Evolutionary conservation across 2,113 vertebrate genomes (phyloP).

Genomic region (Oryzias javanicus): DNA sequence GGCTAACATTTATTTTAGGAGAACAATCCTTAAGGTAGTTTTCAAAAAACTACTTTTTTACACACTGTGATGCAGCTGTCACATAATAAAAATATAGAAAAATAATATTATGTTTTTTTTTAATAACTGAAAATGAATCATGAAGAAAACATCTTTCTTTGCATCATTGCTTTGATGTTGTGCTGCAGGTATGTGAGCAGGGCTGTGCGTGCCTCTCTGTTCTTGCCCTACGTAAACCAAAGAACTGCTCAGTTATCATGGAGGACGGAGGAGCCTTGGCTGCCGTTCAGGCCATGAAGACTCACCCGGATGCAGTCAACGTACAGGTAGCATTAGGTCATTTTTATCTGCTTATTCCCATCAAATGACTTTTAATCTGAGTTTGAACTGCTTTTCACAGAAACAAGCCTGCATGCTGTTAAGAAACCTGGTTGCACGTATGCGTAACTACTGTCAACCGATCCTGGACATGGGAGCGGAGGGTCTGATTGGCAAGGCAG

Average conservation of each 20-base stretch:
- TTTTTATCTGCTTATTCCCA: background rate
- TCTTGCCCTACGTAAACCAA: slow-evolving; percentile 89
- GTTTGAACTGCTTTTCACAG: slow-evolving; percentile 60
- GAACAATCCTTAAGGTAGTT: no score
- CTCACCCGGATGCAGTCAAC: slow-evolving; percentile 72
- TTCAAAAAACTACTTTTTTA: no score
- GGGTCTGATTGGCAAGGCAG: slow-evolving; percentile 83
- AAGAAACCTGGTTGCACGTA: slow-evolving; percentile 88
- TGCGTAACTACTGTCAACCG: slow-evolving; percentile 75
- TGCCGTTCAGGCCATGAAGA: slow-evolving; percentile 91
- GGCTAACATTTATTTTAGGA: no score
- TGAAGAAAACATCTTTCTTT: no score
- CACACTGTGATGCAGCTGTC: no score
- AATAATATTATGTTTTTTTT: no score
- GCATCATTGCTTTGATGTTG: background rate
- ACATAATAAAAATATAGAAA: no score
- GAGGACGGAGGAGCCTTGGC: slow-evolving; percentile 85
- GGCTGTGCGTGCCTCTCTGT: slow-evolving; percentile 87
- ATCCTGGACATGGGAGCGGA: slow-evolving; percentile 94
- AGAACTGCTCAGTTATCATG: slow-evolving; percentile 89
- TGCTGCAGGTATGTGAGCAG: slow-evolving; percentile 89
- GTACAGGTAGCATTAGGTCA: slow-evolving; percentile 82
- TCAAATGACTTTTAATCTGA: no score
- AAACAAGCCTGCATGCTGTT: slow-evolving; percentile 94
- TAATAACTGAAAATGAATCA: no score